Evolutionary conservation across 2,113 vertebrate species (phyloP).

Genomic region (Mola mola): DNA sequence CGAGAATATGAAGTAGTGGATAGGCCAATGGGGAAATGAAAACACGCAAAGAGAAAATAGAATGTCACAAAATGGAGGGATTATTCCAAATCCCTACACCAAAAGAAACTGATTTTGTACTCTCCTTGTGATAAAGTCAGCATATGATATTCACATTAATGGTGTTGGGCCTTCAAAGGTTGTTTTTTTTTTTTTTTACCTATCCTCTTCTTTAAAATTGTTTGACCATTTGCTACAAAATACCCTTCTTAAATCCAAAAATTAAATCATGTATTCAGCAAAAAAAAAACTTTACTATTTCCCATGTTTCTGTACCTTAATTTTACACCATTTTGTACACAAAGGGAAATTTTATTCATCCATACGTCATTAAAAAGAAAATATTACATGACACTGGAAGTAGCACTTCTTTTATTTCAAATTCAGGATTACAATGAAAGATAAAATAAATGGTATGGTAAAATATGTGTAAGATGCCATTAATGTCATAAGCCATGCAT

Average conservation of each 20-base stretch:
- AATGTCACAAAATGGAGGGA: conserved; percentile 76
- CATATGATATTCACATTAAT: conserved; percentile 59
- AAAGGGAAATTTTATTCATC: background rate
- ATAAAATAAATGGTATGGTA: conserved; percentile 49
- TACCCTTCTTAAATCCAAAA: conserved; percentile 51
- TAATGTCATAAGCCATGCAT: conserved; percentile 69
- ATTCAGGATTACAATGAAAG: conserved; percentile 62
- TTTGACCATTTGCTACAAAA: conserved; percentile 52
- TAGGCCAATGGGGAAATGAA: conserved; percentile 73
- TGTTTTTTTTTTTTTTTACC: conserved; percentile 50
- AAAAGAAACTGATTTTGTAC: conserved; percentile 78
- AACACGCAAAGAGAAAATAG: conserved; percentile 76
- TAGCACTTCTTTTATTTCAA: conserved; percentile 68
- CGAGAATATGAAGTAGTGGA: conserved; percentile 75
- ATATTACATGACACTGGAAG: conserved; percentile 21
- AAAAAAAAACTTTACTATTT: background rate
- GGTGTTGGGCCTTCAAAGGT: conserved; percentile 55
- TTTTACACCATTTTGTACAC: conserved; percentile 1
- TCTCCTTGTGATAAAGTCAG: conserved; percentile 65
- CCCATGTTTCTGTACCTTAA: background rate
- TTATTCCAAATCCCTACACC: conserved; percentile 74
- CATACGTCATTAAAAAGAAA: conserved; percentile 15
- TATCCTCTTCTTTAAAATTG: conserved; percentile 35
- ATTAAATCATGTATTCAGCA: conserved; percentile 5
- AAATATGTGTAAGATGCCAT: conserved; percentile 53